These are phyloP conservation scores for Dolichoris vasculosae DNA, from an alignment of 1,140 invertebrate species.

Conservation along the genomic window DNA sequence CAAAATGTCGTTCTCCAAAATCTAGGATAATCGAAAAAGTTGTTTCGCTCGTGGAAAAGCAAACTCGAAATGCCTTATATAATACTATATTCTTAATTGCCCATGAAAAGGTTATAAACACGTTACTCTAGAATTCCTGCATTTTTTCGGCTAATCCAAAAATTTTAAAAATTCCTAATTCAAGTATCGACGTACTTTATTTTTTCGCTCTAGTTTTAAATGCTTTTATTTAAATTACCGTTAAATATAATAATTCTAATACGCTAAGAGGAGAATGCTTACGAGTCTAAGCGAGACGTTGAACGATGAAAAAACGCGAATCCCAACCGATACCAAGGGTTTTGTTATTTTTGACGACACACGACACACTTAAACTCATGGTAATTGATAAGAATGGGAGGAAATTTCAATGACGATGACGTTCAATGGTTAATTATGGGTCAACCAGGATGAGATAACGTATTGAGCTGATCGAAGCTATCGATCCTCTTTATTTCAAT, in stretches of 20 bases:
- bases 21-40: neutral
- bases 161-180: slow-evolving; percentile 39
- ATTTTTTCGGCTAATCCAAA: slow-evolving; percentile 32
- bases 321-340: slow-evolving; percentile 56
- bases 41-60: neutral
- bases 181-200: neutral
- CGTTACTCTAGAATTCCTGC: slow-evolving; percentile 21
- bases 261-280: slow-evolving; percentile 35
- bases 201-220: slow-evolving; percentile 23
- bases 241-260: slow-evolving; percentile 19
- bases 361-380: slow-evolving; percentile 40
- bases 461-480: neutral
- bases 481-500: neutral
- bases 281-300: slow-evolving; percentile 35
- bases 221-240: neutral
- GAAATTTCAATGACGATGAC: slow-evolving; percentile 49
- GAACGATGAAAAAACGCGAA: slow-evolving; percentile 53
- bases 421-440: slow-evolving; percentile 34
- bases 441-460: slow-evolving; percentile 32
- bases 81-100: slow-evolving; percentile 14
- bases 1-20: neutral
- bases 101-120: slow-evolving; percentile 32
- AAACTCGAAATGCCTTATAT: slow-evolving; percentile 13
- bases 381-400: slow-evolving; percentile 32
- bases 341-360: slow-evolving; percentile 42